phyloP scores from a whole-genome alignment of 2,113 vertebrate species.

The Neolamprologus tretocephalus region DNA sequence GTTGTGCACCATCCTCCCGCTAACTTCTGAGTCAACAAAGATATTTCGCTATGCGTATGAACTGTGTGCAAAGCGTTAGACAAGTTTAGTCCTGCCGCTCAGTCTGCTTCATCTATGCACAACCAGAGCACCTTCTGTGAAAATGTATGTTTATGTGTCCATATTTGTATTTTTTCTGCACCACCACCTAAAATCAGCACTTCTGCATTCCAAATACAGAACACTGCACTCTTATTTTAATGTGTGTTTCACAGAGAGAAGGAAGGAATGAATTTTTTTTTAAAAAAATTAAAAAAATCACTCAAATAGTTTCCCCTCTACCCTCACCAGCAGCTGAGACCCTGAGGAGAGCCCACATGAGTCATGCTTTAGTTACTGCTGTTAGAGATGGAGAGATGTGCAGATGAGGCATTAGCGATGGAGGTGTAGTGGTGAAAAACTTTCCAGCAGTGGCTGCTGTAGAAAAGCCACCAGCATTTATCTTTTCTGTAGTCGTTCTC shows the following conservation, averaged over 20 bases:
- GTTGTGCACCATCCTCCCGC: not conserved
- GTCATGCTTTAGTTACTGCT: conserved; percentile 46
- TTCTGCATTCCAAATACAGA: not conserved
- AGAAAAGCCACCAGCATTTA: not conserved
- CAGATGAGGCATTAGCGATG: conserved; percentile 30
- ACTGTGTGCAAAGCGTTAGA: not conserved
- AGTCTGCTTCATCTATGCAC: not conserved
- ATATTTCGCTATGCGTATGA: not conserved
- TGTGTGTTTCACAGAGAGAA: not conserved
- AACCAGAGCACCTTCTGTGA: not conserved
- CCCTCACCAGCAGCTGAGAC: conserved; percentile 39
- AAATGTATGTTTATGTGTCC: not conserved
- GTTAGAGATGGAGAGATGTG: conserved; percentile 35
- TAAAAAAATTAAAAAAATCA: not conserved
- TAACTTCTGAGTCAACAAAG: not conserved
- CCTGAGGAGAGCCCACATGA: conserved; percentile 43
- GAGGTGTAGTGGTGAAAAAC: conserved; percentile 29
- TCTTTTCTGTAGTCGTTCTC: not conserved
- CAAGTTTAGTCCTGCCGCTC: not conserved
- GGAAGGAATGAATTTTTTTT: not conserved
- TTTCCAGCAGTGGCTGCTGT: conserved; percentile 8
- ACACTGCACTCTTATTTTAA: not conserved
- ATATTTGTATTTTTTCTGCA: not conserved
- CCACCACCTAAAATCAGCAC: not conserved
- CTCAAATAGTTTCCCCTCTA: conserved; percentile 26